A percentile compares a stretch with the other conserved stretches of the same genome.
phyloP scores from a whole-genome alignment of 37 sponge, comb jelly and placozoan genomes.

The Agelas oroides region DNA sequence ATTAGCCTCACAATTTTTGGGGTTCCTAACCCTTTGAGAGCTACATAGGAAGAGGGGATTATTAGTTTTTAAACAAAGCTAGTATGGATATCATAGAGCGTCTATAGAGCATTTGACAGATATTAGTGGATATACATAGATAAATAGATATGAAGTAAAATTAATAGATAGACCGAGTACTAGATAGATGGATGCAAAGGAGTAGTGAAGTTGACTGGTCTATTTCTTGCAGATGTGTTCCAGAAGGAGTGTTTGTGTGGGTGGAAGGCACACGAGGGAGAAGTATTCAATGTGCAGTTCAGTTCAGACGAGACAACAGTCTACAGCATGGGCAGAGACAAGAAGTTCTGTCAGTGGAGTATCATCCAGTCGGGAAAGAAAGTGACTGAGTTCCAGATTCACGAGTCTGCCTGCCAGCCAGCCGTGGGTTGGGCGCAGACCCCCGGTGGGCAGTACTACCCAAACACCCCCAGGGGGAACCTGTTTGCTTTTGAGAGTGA shows the following conservation, averaged over 20 bases:
- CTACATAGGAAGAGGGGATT: no score
- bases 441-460: constrained; percentile 11
- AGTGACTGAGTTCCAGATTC: constrained; percentile 40
- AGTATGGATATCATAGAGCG: no score
- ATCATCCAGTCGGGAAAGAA: constrained; percentile 63
- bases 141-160: no score
- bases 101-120: no score
- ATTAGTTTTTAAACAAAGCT: no score
- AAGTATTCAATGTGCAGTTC: constrained; percentile 88
- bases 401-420: constrained; percentile 49
- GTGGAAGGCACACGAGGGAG: constrained; percentile 87
- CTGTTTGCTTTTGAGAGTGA: constrained; percentile 85
- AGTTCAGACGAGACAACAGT: constrained; percentile 93
- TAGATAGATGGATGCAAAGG: no score
- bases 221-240: constrained; percentile 60
- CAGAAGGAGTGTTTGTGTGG: constrained; percentile 79
- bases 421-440: constrained; percentile 19
- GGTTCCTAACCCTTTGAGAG: no score
- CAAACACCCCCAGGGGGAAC: constrained; percentile 54
- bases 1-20: no score
- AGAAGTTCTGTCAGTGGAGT: constrained; percentile 83
- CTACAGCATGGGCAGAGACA: constrained; percentile 83
- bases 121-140: no score
- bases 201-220: neutral
- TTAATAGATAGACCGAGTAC: no score